Percentiles rank a stretch among this genome's conserved stretches.
Evolutionary conservation across 2,113 vertebrate species (phyloP).

Genomic region (Tringa solitaria): DNA sequence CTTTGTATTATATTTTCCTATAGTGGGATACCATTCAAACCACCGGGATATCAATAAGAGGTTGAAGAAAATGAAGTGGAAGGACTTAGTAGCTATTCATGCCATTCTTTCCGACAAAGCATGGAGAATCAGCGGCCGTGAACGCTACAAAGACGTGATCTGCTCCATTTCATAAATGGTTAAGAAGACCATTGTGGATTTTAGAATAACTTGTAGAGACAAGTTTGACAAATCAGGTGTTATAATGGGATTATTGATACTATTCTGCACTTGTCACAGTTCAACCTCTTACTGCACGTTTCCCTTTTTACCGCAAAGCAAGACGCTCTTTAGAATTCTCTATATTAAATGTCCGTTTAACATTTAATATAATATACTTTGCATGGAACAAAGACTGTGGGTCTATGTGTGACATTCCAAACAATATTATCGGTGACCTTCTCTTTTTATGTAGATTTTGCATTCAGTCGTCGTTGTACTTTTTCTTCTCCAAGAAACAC

Average conservation of each 20-base stretch:
- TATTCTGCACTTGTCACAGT: conserved; percentile 39
- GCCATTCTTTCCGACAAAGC: conserved; percentile 27
- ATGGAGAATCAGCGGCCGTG: conserved; percentile 32
- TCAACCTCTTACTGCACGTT: background rate
- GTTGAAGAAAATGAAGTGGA: background rate
- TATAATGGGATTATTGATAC: conserved; percentile 57
- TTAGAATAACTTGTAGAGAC: conserved; percentile 41
- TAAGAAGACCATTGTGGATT: background rate
- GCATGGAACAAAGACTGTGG: background rate
- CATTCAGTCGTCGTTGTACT: background rate
- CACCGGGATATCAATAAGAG: background rate
- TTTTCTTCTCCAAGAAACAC: background rate
- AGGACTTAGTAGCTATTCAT: background rate
- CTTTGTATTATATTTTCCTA: background rate
- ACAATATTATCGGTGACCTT: background rate
- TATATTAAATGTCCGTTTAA: conserved; percentile 9
- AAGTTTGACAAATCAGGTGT: conserved; percentile 61
- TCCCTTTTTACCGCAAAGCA: background rate
- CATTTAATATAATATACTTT: conserved; percentile 24
- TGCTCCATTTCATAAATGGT: conserved; percentile 33
- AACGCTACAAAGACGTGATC: conserved; percentile 20
- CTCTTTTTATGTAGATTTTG: background rate
- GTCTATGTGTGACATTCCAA: background rate
- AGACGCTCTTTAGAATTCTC: conserved; percentile 14
- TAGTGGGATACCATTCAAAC: background rate